Conservation (phyloP, 2,797 vertebrate genomes). For the Amblyraja radiata region DNA sequence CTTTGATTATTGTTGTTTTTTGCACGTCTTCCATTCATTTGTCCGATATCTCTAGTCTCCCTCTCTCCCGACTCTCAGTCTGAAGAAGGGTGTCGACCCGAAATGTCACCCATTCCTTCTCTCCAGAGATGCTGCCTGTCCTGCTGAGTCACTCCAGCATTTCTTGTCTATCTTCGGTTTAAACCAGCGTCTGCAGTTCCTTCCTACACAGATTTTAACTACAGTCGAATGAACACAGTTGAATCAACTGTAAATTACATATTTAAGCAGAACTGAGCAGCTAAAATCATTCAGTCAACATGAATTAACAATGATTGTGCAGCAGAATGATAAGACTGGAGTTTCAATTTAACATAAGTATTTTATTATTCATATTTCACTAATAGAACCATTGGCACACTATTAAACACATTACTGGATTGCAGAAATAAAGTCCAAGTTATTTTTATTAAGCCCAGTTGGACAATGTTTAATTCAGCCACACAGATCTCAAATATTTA, state of each 20-base stretch:
- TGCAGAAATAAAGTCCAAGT: not conserved
- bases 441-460: not conserved
- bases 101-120: too few species aligned
- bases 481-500: not conserved
- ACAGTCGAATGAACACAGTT: not conserved
- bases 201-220: not conserved
- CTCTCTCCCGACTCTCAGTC: too few species aligned
- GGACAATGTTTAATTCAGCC: not conserved
- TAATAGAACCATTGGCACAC: not conserved
- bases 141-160: too few species aligned
- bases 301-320: not conserved
- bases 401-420: not conserved
- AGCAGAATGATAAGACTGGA: not conserved
- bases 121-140: too few species aligned
- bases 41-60: too few species aligned
- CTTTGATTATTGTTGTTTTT: too few species aligned
- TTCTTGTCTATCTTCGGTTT: too few species aligned
- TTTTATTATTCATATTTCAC: not conserved
- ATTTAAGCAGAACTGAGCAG: not conserved
- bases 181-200: too few species aligned
- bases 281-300: not conserved
- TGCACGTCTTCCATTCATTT: too few species aligned
- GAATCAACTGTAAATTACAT: not conserved
- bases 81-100: too few species aligned
- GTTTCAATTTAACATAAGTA: not conserved